phyloP scores from a whole-genome alignment of 2,888 invertebrate genomes.

The Bellardia pandia region DNA sequence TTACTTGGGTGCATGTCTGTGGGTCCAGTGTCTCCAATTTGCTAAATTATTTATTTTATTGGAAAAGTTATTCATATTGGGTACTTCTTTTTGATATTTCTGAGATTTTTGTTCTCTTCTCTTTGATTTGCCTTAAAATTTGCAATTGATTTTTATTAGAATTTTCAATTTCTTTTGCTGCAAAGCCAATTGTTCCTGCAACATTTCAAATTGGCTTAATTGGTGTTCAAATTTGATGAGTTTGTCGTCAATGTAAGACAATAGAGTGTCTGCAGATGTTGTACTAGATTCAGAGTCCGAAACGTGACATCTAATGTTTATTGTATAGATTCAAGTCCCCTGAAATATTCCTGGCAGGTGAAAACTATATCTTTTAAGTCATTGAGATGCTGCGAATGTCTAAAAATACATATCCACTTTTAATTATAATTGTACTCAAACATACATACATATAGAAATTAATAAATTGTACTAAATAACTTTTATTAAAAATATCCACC shows the following conservation, averaged over 20 bases:
- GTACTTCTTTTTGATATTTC: too few relatives aligned
- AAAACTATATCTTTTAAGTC: neutral
- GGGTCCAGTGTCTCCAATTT: too few relatives aligned
- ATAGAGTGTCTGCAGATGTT: neutral
- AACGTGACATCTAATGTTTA: neutral
- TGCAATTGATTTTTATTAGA: neutral
- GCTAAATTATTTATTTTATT: too few relatives aligned
- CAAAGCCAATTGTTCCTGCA: neutral
- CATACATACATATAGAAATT: too few relatives aligned
- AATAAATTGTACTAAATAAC: neutral
- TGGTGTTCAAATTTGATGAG: neutral
- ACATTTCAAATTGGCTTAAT: slow-evolving; percentile 13
- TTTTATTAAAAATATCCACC: slow-evolving; percentile 3
- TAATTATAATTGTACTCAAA: too few relatives aligned
- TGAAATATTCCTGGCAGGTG: neutral
- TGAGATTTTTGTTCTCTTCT: too few relatives aligned
- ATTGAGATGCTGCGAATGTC: slow-evolving; percentile 1
- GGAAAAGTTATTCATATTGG: too few relatives aligned
- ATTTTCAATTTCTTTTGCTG: slow-evolving; percentile 3
- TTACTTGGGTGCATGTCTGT: too few relatives aligned
- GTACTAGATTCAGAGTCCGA: neutral
- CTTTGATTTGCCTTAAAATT: neutral
- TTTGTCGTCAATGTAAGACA: neutral
- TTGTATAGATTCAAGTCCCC: neutral
- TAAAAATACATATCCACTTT: neutral